phyloP scores from a whole-genome alignment of 2,797 vertebrate species.

The Labeo calbasu region DNA sequence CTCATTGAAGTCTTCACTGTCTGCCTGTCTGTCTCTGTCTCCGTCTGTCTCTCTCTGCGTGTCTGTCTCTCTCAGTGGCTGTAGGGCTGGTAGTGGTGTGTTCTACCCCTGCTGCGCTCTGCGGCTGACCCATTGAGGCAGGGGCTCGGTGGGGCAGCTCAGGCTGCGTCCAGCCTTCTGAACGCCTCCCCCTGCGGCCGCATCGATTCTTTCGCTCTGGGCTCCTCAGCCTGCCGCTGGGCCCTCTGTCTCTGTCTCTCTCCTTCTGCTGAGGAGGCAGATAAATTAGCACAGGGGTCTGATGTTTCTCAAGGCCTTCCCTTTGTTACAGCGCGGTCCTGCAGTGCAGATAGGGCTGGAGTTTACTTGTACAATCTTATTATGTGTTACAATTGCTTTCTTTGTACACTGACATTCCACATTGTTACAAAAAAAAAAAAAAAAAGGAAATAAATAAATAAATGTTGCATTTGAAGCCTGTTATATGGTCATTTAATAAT shows the following conservation, averaged over 20 bases:
- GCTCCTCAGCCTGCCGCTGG: constrained; percentile 85
- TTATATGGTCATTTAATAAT: not conserved
- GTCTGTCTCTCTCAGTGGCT: constrained; percentile 61
- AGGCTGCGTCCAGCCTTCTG: constrained; percentile 81
- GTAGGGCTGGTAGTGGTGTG: constrained; percentile 57
- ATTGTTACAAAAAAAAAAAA: not conserved
- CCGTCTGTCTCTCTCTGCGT: constrained; percentile 26
- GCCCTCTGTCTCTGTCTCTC: constrained; percentile 78
- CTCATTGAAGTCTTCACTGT: not conserved
- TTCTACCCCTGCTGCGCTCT: constrained; percentile 37
- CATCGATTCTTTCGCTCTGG: constrained; percentile 88
- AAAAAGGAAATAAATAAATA: not conserved
- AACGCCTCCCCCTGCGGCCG: constrained; percentile 79
- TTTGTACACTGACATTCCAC: not conserved
- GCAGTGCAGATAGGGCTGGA: constrained; percentile 33
- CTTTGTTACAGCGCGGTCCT: constrained; percentile 24
- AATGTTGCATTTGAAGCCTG: not conserved
- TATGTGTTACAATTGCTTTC: constrained; percentile 10
- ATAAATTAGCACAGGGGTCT: constrained; percentile 71
- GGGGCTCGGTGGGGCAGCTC: constrained; percentile 66
- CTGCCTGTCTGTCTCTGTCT: constrained; percentile 19
- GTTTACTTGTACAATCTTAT: constrained; percentile 13
- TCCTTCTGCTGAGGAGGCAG: constrained; percentile 67
- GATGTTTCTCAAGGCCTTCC: constrained; percentile 46
- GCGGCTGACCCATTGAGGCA: constrained; percentile 74